Evolutionary conservation across 2,888 invertebrate genomes (phyloP).

Genomic region (Aleiodes alternator): DNA sequence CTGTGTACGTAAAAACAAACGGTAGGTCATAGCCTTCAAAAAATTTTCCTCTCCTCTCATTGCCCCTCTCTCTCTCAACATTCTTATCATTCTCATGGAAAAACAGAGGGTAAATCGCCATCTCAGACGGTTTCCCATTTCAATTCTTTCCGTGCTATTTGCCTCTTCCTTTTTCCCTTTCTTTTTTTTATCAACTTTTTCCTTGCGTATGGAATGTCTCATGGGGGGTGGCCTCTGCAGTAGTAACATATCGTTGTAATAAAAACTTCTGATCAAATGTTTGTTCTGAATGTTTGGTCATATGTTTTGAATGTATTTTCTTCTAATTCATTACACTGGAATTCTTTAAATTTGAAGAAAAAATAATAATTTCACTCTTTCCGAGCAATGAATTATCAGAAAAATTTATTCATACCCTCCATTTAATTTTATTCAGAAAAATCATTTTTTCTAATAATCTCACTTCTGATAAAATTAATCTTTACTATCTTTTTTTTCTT

Average conservation of each 20-base stretch:
- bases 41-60: background rate
- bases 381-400: too few relatives aligned
- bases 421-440: too few relatives aligned
- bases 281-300: background rate
- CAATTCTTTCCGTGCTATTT: slow-evolving; percentile 15
- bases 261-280: background rate
- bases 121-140: slow-evolving; percentile 10
- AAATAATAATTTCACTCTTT: too few relatives aligned
- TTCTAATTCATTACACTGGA: too few relatives aligned
- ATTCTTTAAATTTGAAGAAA: too few relatives aligned
- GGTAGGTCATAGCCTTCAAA: slow-evolving; percentile 73
- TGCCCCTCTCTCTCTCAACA: background rate
- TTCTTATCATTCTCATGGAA: too few relatives aligned
- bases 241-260: background rate
- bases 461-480: background rate
- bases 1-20: slow-evolving; percentile 81
- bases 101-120: slow-evolving; percentile 4
- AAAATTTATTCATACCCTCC: too few relatives aligned
- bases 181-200: background rate
- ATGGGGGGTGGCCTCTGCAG: background rate
- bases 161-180: background rate
- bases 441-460: too few relatives aligned
- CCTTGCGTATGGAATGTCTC: background rate
- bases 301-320: background rate
- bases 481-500: slow-evolving; percentile 31